Evolutionary conservation across 2,113 vertebrate species (phyloP).

Genomic region (Grallaria varia): DNA sequence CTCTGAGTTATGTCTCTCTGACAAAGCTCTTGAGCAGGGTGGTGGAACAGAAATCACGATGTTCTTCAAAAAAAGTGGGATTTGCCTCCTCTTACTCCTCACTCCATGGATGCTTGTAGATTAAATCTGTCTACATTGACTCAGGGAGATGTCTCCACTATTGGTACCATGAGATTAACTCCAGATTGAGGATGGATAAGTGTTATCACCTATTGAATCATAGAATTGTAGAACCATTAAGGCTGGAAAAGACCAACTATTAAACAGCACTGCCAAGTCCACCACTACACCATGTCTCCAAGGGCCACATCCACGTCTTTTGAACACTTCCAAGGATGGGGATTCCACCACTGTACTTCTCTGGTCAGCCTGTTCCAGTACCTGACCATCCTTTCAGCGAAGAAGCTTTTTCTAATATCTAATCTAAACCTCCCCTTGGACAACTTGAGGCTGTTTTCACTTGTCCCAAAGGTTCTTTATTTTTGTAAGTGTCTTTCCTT

Average conservation of each 20-base stretch:
- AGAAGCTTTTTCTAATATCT: neutral
- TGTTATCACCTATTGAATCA: neutral
- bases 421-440: neutral
- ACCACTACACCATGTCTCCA: neutral
- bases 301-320: neutral
- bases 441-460: neutral
- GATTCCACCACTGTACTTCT: neutral
- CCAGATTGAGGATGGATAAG: fast-evolving
- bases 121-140: neutral
- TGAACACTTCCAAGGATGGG: neutral
- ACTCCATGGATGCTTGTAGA: neutral
- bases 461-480: neutral
- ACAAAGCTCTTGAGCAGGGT: neutral
- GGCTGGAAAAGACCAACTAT: neutral
- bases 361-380: neutral
- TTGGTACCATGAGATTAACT: neutral
- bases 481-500: neutral
- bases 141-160: neutral
- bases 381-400: neutral
- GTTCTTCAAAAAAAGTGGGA: neutral
- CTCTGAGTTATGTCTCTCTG: neutral
- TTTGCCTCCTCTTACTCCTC: neutral
- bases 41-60: neutral
- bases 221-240: neutral
- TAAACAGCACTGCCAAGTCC: neutral